phyloP scores from a whole-genome alignment of 1,140 invertebrate genomes.

The Drosophila rufa region DNA sequence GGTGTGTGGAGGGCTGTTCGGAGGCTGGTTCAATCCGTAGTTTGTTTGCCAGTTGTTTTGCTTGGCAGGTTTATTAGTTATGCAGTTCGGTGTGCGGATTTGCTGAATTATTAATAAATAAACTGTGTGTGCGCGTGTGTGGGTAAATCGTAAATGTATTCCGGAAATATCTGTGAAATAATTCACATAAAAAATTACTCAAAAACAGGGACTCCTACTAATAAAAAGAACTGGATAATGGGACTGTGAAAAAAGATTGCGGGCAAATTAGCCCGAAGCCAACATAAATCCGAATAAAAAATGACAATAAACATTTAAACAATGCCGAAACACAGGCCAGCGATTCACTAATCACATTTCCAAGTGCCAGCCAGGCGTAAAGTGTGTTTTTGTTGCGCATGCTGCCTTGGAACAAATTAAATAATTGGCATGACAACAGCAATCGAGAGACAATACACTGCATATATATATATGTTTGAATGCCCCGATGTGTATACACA shows the following conservation, averaged over 20 bases:
- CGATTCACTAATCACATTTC: constrained; percentile 60
- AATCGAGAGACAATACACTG: constrained; percentile 42
- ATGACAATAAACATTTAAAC: background rate
- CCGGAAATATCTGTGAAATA: background rate
- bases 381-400: constrained; percentile 28
- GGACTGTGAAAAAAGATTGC: background rate
- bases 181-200: background rate
- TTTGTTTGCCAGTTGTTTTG: constrained; percentile 39
- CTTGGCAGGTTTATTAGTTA: constrained; percentile 78
- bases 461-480: background rate
- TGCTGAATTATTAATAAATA: constrained; percentile 76
- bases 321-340: constrained; percentile 3
- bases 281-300: background rate
- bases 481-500: constrained; percentile 3
- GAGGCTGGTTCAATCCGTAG: constrained; percentile 10
- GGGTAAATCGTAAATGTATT: constrained; percentile 10
- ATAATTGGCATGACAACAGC: constrained; percentile 80
- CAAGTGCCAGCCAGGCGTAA: constrained; percentile 12
- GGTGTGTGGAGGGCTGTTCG: constrained; percentile 1
- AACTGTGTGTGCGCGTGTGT: constrained; percentile 6
- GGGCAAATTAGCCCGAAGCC: background rate
- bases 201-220: background rate
- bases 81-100: constrained; percentile 61
- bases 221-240: background rate
- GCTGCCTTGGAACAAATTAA: constrained; percentile 69